Conservation (phyloP, 2,888 invertebrate genomes). For the Drosophila pseudotalamancana region DNA sequence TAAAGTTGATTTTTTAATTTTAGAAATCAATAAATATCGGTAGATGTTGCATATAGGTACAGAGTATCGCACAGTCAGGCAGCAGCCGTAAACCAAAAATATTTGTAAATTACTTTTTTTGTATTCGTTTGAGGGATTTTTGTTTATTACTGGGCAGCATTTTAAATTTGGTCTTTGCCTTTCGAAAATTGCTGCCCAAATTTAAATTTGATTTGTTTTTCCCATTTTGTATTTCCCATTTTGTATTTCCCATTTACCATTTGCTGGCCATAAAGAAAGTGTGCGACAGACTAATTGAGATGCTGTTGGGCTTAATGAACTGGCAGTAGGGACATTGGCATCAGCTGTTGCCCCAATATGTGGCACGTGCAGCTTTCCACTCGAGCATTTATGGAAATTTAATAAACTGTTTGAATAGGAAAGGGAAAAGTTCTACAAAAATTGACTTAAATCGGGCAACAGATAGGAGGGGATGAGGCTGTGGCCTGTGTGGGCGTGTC, state of each 20-base stretch:
- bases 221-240: slow-evolving; percentile 3
- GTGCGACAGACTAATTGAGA: slow-evolving; percentile 61
- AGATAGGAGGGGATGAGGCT: slow-evolving; percentile 38
- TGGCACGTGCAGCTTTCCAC: slow-evolving; percentile 50
- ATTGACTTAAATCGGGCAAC: slow-evolving; percentile 48
- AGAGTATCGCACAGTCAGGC: too few species aligned
- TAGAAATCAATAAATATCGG: too few species aligned
- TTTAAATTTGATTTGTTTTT: slow-evolving; percentile 22
- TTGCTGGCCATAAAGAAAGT: slow-evolving; percentile 34
- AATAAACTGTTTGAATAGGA: slow-evolving; percentile 69
- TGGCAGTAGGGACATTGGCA: slow-evolving; percentile 51
- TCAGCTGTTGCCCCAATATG: slow-evolving; percentile 57
- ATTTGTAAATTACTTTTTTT: too few species aligned
- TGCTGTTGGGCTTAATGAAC: slow-evolving; percentile 66
- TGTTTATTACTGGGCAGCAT: too few species aligned
- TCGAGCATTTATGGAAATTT: slow-evolving; percentile 78
- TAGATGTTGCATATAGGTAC: too few species aligned
- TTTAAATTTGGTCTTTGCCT: background rate
- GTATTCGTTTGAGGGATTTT: too few species aligned
- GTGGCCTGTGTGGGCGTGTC: slow-evolving; percentile 37
- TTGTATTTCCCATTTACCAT: slow-evolving; percentile 13
- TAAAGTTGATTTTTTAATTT: too few species aligned
- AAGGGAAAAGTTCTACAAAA: background rate
- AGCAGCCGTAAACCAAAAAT: too few species aligned
- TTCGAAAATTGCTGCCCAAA: slow-evolving; percentile 18